Percentiles rank a stretch among this genome's conserved stretches.
Conservation (phyloP, 1,140 invertebrate genomes). For the Periplaneta americana region DNA sequence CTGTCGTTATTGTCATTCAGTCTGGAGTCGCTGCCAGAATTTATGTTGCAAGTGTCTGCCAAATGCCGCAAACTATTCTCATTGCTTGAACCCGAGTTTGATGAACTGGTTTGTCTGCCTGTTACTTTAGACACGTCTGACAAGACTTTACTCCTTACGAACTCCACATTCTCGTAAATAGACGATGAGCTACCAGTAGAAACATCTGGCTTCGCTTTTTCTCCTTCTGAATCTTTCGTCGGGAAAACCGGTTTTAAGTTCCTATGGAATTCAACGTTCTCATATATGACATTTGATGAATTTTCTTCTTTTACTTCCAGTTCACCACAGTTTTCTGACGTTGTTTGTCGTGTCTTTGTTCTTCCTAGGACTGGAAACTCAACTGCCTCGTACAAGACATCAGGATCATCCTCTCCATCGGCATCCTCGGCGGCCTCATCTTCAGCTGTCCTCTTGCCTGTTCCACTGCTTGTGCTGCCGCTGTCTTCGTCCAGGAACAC, state of each 20-base stretch:
- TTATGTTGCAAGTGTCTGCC: not conserved
- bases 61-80: not conserved
- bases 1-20: not conserved
- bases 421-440: not conserved
- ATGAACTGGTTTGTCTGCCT: not conserved
- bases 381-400: not conserved
- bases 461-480: not conserved
- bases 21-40: not conserved
- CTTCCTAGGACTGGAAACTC: not conserved
- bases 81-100: not conserved
- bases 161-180: not conserved
- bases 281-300: not conserved
- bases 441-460: not conserved
- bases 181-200: not conserved
- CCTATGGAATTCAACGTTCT: not conserved
- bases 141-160: not conserved
- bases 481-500: constrained; percentile 1
- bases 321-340: not conserved
- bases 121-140: not conserved
- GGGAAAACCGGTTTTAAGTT: not conserved
- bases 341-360: not conserved
- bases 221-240: not conserved
- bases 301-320: not conserved
- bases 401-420: not conserved
- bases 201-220: not conserved